Evolutionary conservation across 2,113 vertebrate species (phyloP), one percentile per base, ranked within the genome.

Genomic region (Poeciliopsis occidentalis): DNA sequence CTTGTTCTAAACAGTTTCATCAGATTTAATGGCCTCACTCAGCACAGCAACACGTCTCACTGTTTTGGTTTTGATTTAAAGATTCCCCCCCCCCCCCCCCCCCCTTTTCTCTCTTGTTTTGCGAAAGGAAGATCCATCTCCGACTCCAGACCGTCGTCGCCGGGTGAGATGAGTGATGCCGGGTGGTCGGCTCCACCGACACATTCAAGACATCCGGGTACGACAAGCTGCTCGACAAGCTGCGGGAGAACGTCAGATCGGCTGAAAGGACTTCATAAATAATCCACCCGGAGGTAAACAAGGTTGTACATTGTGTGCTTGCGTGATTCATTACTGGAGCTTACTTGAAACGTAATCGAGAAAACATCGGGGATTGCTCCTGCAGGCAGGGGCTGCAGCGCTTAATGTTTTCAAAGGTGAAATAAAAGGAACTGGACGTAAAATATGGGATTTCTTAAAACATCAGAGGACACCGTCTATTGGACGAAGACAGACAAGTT

Each of bases 181-280:
- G 47, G 67, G 60, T n/a, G 30, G 27, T 57, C 29, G 12, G 19
- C 19, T 76, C 22, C 60, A 69, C 69, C 67, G 47, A 26, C 61
- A 57, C 64, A 34, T 34, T 15, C 26, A 19, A 44, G 10, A n/a
- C 39, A 39, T 60, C 54, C 60, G 10, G 3, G 32, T 19, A 31
- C 24, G 30, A 71, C 0, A 2, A 57, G 69, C 65, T 17, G 30
- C 70, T n/a, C 51, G 67, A 26, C 47, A 19, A 29, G 32, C 73
- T 64, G 73, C 74, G 64, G 79, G 62, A 77, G 64, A 81, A 62
- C 11, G 37, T 47, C 26, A 13, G n/a, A 11, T 57, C 44, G 10
- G 44, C 8, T 73, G 32, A 78, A 75, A 72, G 68, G 73, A 64
- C 72, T 78, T 44, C 64, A 76, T 86, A 85, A 86, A 90, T 76